Evolutionary conservation across 2,113 vertebrate genomes (phyloP), one percentile per base, ranked within the genome.

Genomic region (Parotia lawesii): DNA sequence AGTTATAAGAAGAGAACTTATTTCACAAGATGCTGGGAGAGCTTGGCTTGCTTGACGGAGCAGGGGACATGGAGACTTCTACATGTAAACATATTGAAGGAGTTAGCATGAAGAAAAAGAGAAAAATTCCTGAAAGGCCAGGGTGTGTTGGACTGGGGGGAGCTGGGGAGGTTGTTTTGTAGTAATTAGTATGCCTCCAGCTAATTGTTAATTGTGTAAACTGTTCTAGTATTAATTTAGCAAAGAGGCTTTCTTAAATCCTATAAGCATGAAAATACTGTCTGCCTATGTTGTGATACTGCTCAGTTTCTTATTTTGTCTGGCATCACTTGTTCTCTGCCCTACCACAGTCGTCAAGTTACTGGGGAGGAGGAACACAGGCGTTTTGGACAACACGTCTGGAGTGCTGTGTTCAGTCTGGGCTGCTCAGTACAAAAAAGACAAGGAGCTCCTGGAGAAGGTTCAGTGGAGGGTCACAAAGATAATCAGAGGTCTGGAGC

Each of bases 171-270:
- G 29, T 82, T 70, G 17, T 80, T 79, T 77, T 60, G 38, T 72
- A 40, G 53, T 65, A 60, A 64, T 74, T 67, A 81, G 9, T 37
- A 12, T 90, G 80, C 45, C 56, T 89, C 28, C 40, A 75, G 44
- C 56, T 90, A 83, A 51, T 31, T 66, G 38, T 61, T 93, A 87
- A 87, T 93, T 92, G 69, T 92, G 66, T 93, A 71, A 93, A 90
- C 28, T 78, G n/a, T 89, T 89, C 25, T 48, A 60, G 69, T 92
- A 60, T 90, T 94, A 89, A 65, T 71, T 90, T 25, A 27, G 48
- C 48, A 72, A 95, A 93, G 91, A 92, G 70, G 65, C 48, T 92
- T 95, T 92, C 61, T 74, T 60, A 94, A 90, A 78, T 92, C 86
- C 53, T 57, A 1, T 74, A 45, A 90, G 61, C 48, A 24, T 61